phyloP scores from a whole-genome alignment of 2,113 vertebrate genomes.

The Mesembrinibis cayennensis region DNA sequence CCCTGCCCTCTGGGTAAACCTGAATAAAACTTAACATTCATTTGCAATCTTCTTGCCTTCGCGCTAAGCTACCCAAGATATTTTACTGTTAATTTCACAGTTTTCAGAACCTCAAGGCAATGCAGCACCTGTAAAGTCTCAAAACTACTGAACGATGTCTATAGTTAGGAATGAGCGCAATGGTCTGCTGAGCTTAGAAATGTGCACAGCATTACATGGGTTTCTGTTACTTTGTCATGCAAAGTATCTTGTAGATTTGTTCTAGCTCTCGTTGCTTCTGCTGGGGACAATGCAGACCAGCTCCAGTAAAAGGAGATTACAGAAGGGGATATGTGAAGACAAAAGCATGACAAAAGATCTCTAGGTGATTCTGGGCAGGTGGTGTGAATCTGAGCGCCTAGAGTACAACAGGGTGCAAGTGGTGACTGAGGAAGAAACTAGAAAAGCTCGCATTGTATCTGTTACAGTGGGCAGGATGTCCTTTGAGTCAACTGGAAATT shows the following conservation, averaged over 20 bases:
- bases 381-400: not conserved
- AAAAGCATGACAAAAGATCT: not conserved
- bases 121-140: not conserved
- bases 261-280: not conserved
- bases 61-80: not conserved
- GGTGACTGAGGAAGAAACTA: not conserved
- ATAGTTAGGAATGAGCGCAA: not conserved
- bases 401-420: no score
- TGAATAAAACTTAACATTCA: not conserved
- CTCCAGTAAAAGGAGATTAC: not conserved
- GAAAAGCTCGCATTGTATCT: not conserved
- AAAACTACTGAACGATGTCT: not conserved
- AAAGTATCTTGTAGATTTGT: not conserved
- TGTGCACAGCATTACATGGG: not conserved
- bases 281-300: not conserved
- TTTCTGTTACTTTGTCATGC: not conserved
- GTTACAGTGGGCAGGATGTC: not conserved
- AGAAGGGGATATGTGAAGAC: not conserved
- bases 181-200: not conserved
- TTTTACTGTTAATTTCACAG: conserved; percentile 20
- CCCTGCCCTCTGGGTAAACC: not conserved
- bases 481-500: not conserved
- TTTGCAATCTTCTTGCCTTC: not conserved
- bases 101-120: not conserved
- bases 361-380: not conserved